Percentiles rank a stretch among this genome's conserved stretches.
phyloP scores from a whole-genome alignment of 2,113 vertebrate species.

The Rana temporaria region DNA sequence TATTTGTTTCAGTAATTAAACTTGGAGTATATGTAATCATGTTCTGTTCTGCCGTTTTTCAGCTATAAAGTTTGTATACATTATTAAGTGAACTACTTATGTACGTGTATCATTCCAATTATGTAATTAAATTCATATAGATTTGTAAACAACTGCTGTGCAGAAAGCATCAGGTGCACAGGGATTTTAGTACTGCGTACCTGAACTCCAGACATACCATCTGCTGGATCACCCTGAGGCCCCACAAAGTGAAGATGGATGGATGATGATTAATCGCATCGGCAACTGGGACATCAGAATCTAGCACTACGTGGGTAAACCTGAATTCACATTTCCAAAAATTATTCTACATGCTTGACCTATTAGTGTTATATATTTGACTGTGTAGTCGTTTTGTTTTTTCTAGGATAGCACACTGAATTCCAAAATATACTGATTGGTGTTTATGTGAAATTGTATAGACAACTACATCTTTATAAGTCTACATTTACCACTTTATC shows the following conservation, averaged over 20 bases:
- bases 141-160: neutral
- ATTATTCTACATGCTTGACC: neutral
- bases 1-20: too few relatives aligned
- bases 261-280: slow-evolving; percentile 62
- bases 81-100: too few relatives aligned
- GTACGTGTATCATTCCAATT: too few relatives aligned
- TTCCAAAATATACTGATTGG: too few relatives aligned
- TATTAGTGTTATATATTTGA: neutral
- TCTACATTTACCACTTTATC: too few relatives aligned
- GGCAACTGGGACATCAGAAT: slow-evolving; percentile 31
- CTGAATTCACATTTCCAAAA: slow-evolving; percentile 3
- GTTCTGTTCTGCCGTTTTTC: too few relatives aligned
- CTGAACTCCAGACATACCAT: slow-evolving; percentile 60
- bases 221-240: slow-evolving; percentile 52
- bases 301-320: slow-evolving; percentile 5
- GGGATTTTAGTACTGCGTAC: slow-evolving; percentile 32
- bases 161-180: slow-evolving; percentile 16
- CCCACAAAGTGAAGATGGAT: slow-evolving; percentile 23
- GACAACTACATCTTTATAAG: too few relatives aligned
- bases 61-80: too few relatives aligned
- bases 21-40: too few relatives aligned
- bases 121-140: slow-evolving; percentile 41
- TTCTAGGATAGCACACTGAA: too few relatives aligned
- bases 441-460: too few relatives aligned
- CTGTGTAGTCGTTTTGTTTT: too few relatives aligned